Evolutionary conservation across 2,888 invertebrate species (phyloP), one percentile per base, ranked within the genome.

Genomic region (Macroteleia sp.): DNA sequence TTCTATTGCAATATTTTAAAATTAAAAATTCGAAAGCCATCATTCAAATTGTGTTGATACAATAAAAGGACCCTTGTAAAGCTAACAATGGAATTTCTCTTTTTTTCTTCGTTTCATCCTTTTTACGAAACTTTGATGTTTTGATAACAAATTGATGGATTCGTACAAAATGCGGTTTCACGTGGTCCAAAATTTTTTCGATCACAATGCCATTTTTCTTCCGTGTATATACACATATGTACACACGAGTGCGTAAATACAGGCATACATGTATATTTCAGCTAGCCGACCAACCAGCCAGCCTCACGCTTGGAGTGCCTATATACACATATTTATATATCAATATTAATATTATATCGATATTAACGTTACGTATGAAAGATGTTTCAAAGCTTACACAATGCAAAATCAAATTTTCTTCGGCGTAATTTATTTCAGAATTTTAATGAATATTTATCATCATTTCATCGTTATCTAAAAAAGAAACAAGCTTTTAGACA

Each of bases 301-400:
- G 66, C 57, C 84, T 89, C 87, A 88, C 88, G 89, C 90, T 90
- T 90, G 85, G 89, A 90, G 89, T 89, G 87, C 85, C 82, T 86
- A 74, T 74, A 59, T 64, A 73, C 64, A 73, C 48, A 57, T 84
- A 78, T 48, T 77, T 84, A 54, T 84, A 52, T 78, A 81, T 80
- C 59, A 62, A 67, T 79, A 82, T 61, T 74, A 59, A 64, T 39
- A 57, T 64, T 74, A 62, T 54, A 66, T 74, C 64, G 59, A 59
- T 66, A 57, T 66, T 66, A 64, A 64, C 32, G 20, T 57, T 46
- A n/a, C 22, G 25, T 66, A 34, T 44, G 12, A 28, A 62, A 56
- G 28, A 59, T 74, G 52, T 52, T 36, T 74, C 74, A 52, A 66
- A 57, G 66, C 59, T 52, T 1, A n/a, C 6, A 71, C 44, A 62